Conservation (phyloP, 2,113 vertebrate species). For the Leptocoma aspasia region DNA sequence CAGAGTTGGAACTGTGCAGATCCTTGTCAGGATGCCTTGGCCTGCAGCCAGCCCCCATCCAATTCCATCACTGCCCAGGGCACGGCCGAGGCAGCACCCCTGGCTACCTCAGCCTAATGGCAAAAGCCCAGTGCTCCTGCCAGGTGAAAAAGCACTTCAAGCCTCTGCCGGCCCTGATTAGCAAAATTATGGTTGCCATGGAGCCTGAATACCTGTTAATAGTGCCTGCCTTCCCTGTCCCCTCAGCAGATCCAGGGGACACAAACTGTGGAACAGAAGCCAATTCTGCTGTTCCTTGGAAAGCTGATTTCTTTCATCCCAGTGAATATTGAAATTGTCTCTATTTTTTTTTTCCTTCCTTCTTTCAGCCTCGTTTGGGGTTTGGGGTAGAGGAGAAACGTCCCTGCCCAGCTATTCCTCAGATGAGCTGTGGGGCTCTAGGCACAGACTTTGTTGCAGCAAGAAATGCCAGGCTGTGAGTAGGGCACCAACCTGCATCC, state of each 20-base stretch:
- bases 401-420: neutral
- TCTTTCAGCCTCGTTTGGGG: neutral
- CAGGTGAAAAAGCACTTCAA: neutral
- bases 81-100: neutral
- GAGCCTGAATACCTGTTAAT: neutral
- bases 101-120: neutral
- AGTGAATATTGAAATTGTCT: neutral
- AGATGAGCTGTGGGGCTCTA: neutral
- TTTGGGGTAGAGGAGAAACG: neutral
- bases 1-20: neutral
- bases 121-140: neutral
- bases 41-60: neutral
- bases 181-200: constrained; percentile 27
- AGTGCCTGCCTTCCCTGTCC: neutral
- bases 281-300: neutral
- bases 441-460: neutral
- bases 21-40: neutral
- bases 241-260: neutral
- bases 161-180: neutral
- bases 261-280: neutral
- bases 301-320: neutral
- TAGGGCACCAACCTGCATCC: too few species aligned
- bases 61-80: neutral
- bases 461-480: neutral
- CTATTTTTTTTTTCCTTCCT: neutral